Evolutionary conservation across 2,797 vertebrate genomes (phyloP).

Genomic region (Myotis daubentonii): DNA sequence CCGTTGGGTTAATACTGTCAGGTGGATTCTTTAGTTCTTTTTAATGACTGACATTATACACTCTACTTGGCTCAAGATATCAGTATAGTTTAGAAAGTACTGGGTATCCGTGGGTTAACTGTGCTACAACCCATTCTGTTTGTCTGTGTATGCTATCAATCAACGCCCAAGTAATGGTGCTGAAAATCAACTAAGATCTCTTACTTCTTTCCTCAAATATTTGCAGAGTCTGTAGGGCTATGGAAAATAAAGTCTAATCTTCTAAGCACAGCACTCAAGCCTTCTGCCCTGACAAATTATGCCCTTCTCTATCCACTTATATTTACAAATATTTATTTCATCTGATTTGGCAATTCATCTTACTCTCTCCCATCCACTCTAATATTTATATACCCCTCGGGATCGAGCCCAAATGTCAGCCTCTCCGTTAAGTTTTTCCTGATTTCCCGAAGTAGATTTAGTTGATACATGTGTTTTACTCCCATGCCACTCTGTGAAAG

Average conservation of each 20-base stretch:
- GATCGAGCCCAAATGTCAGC: constrained; percentile 21
- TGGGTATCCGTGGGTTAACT: background rate
- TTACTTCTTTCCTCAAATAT: background rate
- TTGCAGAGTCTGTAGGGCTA: background rate
- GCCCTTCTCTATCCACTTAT: background rate
- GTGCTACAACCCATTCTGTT: background rate
- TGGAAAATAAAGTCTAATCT: background rate
- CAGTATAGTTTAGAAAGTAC: background rate
- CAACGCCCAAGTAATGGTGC: background rate
- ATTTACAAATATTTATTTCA: constrained; percentile 56
- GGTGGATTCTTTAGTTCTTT: background rate
- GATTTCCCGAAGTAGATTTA: background rate
- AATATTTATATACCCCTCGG: constrained; percentile 18
- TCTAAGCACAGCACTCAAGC: background rate
- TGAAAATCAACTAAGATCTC: background rate
- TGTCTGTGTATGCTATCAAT: background rate
- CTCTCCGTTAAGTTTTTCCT: background rate
- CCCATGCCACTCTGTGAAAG: background rate
- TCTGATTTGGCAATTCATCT: background rate
- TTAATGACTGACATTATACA: background rate
- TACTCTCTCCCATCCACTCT: background rate
- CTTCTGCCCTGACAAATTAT: background rate
- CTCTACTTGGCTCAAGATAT: background rate
- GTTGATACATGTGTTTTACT: background rate
- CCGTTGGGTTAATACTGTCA: background rate